Conservation (phyloP, 1,140 invertebrate genomes). For the Atta texana region DNA sequence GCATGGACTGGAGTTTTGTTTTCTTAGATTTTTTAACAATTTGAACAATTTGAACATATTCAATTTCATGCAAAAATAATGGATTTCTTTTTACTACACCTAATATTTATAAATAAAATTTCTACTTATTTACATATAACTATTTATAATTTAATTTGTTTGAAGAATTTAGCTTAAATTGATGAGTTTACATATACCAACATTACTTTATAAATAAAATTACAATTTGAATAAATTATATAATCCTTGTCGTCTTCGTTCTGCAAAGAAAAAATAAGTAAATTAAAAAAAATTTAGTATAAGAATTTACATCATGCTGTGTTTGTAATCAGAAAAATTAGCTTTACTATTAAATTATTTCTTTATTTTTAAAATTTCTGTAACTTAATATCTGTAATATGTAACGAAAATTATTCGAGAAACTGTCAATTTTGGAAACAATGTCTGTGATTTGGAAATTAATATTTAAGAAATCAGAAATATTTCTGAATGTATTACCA, state of each 20-base stretch:
- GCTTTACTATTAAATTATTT: not conserved
- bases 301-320: slow-evolving; percentile 12
- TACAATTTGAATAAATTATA: not conserved
- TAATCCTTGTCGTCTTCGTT: not conserved
- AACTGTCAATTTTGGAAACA: not conserved
- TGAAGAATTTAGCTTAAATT: not conserved
- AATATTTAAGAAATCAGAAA: slow-evolving; percentile 35
- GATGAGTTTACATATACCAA: not conserved
- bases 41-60: not conserved
- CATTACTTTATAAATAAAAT: slow-evolving; percentile 15
- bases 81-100: too few relatives aligned
- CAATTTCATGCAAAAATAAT: too few relatives aligned
- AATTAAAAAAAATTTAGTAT: not conserved
- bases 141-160: not conserved
- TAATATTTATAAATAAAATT: not conserved
- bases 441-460: slow-evolving; percentile 27
- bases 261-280: not conserved
- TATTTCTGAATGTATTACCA: not conserved
- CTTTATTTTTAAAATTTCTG: not conserved
- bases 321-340: slow-evolving; percentile 18
- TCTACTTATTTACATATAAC: not conserved
- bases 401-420: not conserved
- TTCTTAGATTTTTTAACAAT: not conserved
- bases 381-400: not conserved
- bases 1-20: not conserved